Base-by-base conservation (phyloP, 2,797 vertebrate genomes). In the Nannoperca australis region DNA sequence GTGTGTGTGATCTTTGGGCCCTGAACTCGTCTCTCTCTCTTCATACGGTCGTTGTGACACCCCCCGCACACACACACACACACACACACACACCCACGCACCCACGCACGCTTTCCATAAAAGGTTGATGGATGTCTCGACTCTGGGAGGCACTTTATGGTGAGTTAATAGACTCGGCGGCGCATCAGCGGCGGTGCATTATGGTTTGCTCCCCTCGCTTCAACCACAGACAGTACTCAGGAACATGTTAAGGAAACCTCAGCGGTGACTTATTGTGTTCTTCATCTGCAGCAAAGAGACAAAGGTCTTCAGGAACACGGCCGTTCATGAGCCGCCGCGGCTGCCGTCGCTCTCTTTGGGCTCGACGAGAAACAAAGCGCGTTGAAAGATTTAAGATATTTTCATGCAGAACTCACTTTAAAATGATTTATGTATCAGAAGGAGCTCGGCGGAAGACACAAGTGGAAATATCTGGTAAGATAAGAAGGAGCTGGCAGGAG, bases 151-250 rank as follows among this genome's bases (percentile, higher is more conserved):
- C 45, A 58, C 83, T 87, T 88, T 45, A 79, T 22, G 70, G 72
- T 15, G 82, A 82, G 80, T 82, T 86, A 83, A 89, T 76, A 82
- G 83, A 80, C 66, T 72, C 55, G 0, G 59, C 6, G n/a, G 60
- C 55, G 68, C 71, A 60, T 67, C 80, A 22, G 79, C 44, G 1
- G 72, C 62, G 13, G 49, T 34, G 4, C 75, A 67, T 86, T 79
- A 74, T 4, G 73, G 40, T 62, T 55, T 18, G 22, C 70, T 64
- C 65, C 55, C 56, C 70, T 22, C 15, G 30, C 73, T 40, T 18
- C 20, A 5, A 70, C 88, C 83, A 1, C 85, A 80, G 61, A 59
- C 84, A 71, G 77, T 70, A 81, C 88, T 89, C 84, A 63, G 14
- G 54, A 11, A 42, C 30, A 62, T 70, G 82, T 84, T 79, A 77